phyloP scores from a whole-genome alignment of 2,797 vertebrate species.

The Agapornis canus region DNA sequence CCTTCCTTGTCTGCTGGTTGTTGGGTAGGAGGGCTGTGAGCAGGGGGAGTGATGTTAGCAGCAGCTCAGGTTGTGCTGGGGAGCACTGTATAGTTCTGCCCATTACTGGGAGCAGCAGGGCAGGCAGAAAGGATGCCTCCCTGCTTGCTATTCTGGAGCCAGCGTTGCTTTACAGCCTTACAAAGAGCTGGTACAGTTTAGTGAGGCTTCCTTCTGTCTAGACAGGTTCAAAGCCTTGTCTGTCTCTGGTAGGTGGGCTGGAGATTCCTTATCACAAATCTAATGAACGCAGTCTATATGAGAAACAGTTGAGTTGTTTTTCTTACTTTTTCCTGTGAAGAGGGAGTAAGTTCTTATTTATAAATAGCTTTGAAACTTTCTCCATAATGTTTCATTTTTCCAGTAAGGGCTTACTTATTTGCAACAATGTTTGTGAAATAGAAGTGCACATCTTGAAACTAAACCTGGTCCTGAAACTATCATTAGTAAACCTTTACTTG shows the following conservation, averaged over 20 bases:
- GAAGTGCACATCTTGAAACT: not conserved
- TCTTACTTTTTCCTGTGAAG: not conserved
- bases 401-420: not conserved
- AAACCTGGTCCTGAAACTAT: not conserved
- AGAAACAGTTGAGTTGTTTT: not conserved
- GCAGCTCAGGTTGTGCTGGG: not conserved
- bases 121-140: fast-evolving
- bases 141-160: fast-evolving
- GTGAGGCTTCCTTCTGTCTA: fast-evolving
- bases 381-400: not conserved
- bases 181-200: not conserved
- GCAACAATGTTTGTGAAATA: not conserved
- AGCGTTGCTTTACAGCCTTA: not conserved
- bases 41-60: not conserved
- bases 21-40: not conserved
- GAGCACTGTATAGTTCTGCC: not conserved
- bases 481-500: not conserved
- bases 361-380: not conserved
- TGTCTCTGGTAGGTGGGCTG: not conserved
- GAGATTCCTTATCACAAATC: not conserved
- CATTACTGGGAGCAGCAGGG: fast-evolving
- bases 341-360: not conserved
- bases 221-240: not conserved
- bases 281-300: not conserved
- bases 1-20: not conserved